phyloP scores from a whole-genome alignment of 2,797 vertebrate species.

The Jordanella pulchra region DNA sequence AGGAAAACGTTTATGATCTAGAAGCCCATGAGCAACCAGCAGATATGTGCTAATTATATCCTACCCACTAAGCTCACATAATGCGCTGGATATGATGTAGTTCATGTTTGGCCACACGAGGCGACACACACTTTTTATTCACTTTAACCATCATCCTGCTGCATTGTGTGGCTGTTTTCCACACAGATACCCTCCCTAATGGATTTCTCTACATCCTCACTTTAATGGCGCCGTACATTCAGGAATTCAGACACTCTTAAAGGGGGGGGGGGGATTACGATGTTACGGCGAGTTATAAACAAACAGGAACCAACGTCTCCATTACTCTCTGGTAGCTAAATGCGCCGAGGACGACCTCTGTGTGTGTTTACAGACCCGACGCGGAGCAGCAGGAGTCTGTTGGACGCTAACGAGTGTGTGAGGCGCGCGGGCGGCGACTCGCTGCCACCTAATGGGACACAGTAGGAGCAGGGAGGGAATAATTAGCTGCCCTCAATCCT shows the following conservation, averaged over 20 bases:
- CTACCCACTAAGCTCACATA: slow-evolving; percentile 2
- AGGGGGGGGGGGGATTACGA: slow-evolving; percentile 41
- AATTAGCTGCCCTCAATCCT: slow-evolving; percentile 63
- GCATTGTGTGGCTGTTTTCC: slow-evolving; percentile 37
- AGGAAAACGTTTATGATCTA: too few species aligned
- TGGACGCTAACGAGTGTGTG: slow-evolving; percentile 65
- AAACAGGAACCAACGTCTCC: slow-evolving; percentile 62
- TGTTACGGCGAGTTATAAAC: slow-evolving; percentile 54
- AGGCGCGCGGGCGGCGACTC: slow-evolving; percentile 3
- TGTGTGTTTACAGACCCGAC: slow-evolving; percentile 66
- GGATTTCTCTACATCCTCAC: slow-evolving; percentile 45
- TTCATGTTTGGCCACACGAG: not conserved
- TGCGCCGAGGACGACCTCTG: slow-evolving; percentile 60
- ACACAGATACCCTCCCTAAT: slow-evolving; percentile 45
- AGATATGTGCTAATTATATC: slow-evolving; percentile 7
- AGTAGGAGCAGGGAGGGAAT: slow-evolving; percentile 29
- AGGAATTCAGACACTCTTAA: slow-evolving; percentile 47
- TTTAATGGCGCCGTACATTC: slow-evolving; percentile 45
- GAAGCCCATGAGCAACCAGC: not conserved
- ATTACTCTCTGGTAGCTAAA: slow-evolving; percentile 57
- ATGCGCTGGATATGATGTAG: not conserved
- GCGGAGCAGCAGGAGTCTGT: slow-evolving; percentile 62
- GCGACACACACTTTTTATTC: slow-evolving; percentile 33
- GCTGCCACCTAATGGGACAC: slow-evolving; percentile 42
- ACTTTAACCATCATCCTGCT: slow-evolving; percentile 48